Base-by-base conservation (phyloP, 1,140 invertebrate genomes). In the Teleogryllus occipitalis region DNA sequence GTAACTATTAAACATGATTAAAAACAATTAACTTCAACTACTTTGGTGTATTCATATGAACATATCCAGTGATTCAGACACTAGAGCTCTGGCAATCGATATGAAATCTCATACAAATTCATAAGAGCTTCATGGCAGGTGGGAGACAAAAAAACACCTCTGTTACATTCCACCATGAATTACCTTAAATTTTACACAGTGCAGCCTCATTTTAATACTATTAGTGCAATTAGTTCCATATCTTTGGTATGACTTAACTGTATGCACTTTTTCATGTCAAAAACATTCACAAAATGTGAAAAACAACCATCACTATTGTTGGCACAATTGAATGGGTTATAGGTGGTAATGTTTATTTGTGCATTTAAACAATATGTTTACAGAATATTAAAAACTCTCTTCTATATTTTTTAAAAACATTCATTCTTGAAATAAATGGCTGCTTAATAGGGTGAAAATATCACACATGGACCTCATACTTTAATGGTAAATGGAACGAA, bases 71-170 rank as follows among this genome's bases (percentile, higher is more conserved):
- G 10, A 48, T 22, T 80, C 48, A 21, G 14, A 74, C 46, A 73
- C 78, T 73, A 78, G 65, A 79, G 74, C 39, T 27, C 78, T 80
- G 79, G 74, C 74, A 79, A 80, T 80, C 75, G 79, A 80, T 80
- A 80, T 80, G 79, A 80, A 80, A 80, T 75, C 79, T 65, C 65
- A 74, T 77, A 80, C 76, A 80, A 80, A 80, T 77, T 47, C 15
- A 80, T 48, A 77, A 47, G 47, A 77, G 76, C 22, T 21, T 49
- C 10, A 77, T 21, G 8, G 47, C 22, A 21, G 18, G 7, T 8
- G 8, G 14, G 39, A 15, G 15, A 47, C 7, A 47, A 10, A 8
- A 39, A 22, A 39, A 47, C 39, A 12, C n/a, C 21, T 75, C 27
- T 75, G n/a, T 3, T 39, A 22, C 74, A n/a, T 75, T 75, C 27